These are phyloP conservation scores for Holotrichia oblita DNA, from an alignment of 1,140 invertebrate species.

Conservation along the genomic window DNA sequence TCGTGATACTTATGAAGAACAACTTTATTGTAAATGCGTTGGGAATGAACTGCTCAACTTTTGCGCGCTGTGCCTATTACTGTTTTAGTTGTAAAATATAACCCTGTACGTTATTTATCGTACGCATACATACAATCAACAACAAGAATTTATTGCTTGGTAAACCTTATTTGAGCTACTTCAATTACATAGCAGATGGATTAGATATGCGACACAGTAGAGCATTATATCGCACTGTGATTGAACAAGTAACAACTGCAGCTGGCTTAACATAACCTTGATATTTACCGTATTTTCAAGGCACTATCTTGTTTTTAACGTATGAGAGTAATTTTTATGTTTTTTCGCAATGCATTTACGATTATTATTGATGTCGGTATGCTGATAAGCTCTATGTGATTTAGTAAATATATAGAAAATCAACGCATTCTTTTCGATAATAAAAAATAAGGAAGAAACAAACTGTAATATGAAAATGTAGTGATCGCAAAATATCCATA, in stretches of 20 bases:
- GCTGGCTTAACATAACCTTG: neutral
- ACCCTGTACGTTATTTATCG: neutral
- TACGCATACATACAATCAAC: neutral
- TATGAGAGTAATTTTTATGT: conserved; percentile 6
- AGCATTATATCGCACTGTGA: neutral
- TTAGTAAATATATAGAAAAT: neutral
- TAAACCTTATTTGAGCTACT: neutral
- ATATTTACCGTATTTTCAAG: neutral
- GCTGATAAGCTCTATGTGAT: neutral
- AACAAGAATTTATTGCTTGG: neutral
- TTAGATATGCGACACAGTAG: neutral
- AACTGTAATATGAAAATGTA: too few relatives aligned
- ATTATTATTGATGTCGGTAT: neutral
- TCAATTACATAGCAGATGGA: neutral
- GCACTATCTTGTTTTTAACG: neutral
- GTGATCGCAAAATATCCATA: too few relatives aligned
- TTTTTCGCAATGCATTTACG: neutral
- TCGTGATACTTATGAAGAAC: too few relatives aligned
- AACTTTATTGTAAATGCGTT: too few relatives aligned
- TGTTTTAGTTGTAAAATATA: too few relatives aligned
- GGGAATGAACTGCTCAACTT: too few relatives aligned
- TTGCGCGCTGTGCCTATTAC: too few relatives aligned
- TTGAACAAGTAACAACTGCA: neutral
- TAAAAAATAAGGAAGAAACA: too few relatives aligned
- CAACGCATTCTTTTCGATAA: too few relatives aligned